These are phyloP conservation scores for Solenopsis invicta DNA, from an alignment of 1,140 invertebrate species.

Conservation along the genomic window DNA sequence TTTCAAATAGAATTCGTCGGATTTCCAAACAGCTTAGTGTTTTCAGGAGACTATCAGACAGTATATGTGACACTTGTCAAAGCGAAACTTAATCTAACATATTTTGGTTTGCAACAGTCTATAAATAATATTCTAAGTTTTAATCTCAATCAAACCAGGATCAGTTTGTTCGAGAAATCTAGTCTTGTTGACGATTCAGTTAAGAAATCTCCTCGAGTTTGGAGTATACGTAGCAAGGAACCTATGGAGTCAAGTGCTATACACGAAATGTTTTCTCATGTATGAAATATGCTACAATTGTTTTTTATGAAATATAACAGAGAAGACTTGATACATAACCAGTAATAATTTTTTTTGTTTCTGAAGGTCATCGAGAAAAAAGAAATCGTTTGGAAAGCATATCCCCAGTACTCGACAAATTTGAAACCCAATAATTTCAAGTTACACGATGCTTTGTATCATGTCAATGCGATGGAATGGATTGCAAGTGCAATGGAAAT, in stretches of 20 bases:
- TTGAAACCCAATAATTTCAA: slow-evolving; percentile 87
- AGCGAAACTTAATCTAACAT: slow-evolving; percentile 86
- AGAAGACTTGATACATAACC: slow-evolving; percentile 62
- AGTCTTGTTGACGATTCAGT: slow-evolving; percentile 82
- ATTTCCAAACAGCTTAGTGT: slow-evolving; percentile 78
- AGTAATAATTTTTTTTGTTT: slow-evolving; percentile 46
- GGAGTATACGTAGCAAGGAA: slow-evolving; percentile 89
- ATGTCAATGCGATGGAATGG: slow-evolving; percentile 89
- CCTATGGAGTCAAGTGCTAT: slow-evolving; percentile 85
- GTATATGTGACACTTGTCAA: slow-evolving; percentile 89
- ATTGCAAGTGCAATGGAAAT: slow-evolving; percentile 88
- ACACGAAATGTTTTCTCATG: slow-evolving; percentile 86
- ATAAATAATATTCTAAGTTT: slow-evolving; percentile 87
- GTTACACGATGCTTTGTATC: slow-evolving; percentile 88
- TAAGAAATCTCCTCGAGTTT: slow-evolving; percentile 81
- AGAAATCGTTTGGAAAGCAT: slow-evolving; percentile 88
- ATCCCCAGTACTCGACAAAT: slow-evolving; percentile 88
- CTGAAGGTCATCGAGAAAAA: slow-evolving; percentile 77
- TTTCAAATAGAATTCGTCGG: slow-evolving; percentile 80
- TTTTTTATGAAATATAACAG: not conserved
- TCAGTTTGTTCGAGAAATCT: slow-evolving; percentile 84
- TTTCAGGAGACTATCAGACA: slow-evolving; percentile 86
- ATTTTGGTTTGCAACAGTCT: slow-evolving; percentile 85
- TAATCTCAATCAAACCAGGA: slow-evolving; percentile 82
- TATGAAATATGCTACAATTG: slow-evolving; percentile 72